These are phyloP conservation scores for Poeciliopsis presidionis DNA, from an alignment of 2,797 vertebrate genomes.

Conservation along the genomic window DNA sequence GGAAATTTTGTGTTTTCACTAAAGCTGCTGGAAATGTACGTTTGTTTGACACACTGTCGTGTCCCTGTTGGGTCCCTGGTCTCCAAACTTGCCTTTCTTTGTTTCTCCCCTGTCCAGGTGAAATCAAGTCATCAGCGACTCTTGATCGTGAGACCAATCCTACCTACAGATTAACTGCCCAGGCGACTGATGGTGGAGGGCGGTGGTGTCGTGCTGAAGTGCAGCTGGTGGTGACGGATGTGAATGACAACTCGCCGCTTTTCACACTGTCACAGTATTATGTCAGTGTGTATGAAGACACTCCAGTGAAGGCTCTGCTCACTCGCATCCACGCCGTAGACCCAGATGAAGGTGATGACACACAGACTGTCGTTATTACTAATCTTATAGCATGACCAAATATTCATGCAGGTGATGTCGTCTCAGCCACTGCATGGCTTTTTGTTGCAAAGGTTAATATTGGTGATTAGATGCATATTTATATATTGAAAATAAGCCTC, in stretches of 20 bases:
- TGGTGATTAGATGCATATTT: neutral
- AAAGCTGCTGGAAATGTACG: neutral
- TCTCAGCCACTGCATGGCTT: neutral
- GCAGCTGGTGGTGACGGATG: constrained; percentile 86
- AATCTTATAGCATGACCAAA: neutral
- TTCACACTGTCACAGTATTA: constrained; percentile 88
- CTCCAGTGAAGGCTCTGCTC: constrained; percentile 89
- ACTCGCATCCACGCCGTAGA: constrained; percentile 94
- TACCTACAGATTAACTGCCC: constrained; percentile 85
- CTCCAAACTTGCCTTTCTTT: neutral
- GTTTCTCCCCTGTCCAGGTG: constrained; percentile 79
- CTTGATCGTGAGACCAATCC: constrained; percentile 89
- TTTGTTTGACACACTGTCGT: neutral
- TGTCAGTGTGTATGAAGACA: constrained; percentile 91
- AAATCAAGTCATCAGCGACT: constrained; percentile 85
- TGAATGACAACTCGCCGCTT: constrained; percentile 94
- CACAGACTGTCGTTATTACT: neutral
- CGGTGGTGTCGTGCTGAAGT: constrained; percentile 88
- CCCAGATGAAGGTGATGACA: constrained; percentile 87
- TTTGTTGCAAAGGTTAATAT: neutral
- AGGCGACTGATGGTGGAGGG: constrained; percentile 91
- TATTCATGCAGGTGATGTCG: too few species aligned
- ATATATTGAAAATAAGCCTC: neutral
- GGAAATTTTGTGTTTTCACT: neutral
- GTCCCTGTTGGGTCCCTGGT: constrained; percentile 4